Percentiles rank a stretch among this genome's conserved stretches.
These are phyloP conservation scores for Saccopteryx leptura DNA, from an alignment of 2,113 vertebrate genomes.

Conservation along the genomic window DNA sequence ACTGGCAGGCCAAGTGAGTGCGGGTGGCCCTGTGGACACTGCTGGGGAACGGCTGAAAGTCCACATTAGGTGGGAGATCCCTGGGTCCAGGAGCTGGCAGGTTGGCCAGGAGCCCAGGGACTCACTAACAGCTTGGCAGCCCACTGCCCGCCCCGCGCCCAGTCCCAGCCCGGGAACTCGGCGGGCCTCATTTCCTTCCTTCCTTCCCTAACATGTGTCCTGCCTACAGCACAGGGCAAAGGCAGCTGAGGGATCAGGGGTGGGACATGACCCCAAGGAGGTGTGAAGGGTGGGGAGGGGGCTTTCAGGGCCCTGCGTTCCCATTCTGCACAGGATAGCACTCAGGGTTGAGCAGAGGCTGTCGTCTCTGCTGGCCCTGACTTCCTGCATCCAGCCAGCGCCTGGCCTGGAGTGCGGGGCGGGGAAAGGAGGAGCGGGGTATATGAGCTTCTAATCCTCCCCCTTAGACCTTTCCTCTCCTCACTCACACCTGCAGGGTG, in stretches of 20 bases:
- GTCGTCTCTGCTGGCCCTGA: background rate
- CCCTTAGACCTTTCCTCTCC: background rate
- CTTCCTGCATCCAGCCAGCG: background rate
- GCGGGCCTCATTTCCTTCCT: background rate
- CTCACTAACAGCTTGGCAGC: background rate
- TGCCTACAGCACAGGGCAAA: background rate
- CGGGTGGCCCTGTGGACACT: fast-evolving
- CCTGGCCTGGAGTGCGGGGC: background rate
- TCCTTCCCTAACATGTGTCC: background rate
- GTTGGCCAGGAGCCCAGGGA: background rate
- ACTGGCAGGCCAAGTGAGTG: background rate
- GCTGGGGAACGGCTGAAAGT: too few relatives aligned
- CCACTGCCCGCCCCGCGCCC: fast-evolving
- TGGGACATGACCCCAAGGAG: background rate
- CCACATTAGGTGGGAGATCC: background rate
- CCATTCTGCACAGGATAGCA: background rate
- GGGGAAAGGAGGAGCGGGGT: background rate
- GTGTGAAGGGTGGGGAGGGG: background rate
- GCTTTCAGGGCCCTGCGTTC: background rate
- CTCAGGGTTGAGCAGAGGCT: background rate
- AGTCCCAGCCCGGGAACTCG: background rate
- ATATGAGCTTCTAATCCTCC: background rate
- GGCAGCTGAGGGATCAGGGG: background rate
- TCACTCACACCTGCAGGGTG: fast-evolving
- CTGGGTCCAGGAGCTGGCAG: background rate